Conservation (phyloP, 2,797 vertebrate species). For the Aselliscus stoliczkanus region DNA sequence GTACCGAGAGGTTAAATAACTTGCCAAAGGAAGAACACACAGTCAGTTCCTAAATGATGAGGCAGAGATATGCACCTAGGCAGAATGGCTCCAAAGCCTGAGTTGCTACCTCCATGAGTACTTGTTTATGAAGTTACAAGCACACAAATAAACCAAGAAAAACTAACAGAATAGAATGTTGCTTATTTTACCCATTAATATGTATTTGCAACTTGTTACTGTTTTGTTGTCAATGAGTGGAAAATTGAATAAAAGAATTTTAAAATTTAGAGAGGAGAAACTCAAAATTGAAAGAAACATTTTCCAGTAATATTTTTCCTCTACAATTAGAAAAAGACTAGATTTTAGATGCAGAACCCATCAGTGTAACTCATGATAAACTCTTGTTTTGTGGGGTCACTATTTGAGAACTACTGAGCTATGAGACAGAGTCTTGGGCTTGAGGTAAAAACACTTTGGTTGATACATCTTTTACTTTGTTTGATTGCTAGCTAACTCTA, state of each 20-base stretch:
- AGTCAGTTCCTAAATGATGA: not conserved
- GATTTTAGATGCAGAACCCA: not conserved
- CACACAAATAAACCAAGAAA: not conserved
- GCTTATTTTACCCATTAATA: not conserved
- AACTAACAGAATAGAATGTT: not conserved
- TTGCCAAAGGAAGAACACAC: not conserved
- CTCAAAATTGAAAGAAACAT: not conserved
- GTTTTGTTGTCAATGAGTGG: not conserved
- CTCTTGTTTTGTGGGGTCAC: not conserved
- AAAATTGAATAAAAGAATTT: not conserved
- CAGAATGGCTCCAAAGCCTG: not conserved
- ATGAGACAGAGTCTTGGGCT: not conserved
- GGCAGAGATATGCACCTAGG: not conserved
- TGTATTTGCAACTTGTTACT: not conserved
- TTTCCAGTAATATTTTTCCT: not conserved
- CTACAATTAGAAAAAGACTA: not conserved
- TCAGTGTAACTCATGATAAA: not conserved
- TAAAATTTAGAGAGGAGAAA: not conserved
- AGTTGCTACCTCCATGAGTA: not conserved
- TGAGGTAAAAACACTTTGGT: not conserved
- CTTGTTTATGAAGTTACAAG: not conserved
- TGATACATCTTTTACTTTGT: not conserved
- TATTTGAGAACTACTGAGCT: not conserved
- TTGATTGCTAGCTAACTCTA: not conserved
- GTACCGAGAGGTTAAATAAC: not conserved